Conservation (phyloP, 2,113 vertebrate genomes). For the Menura novaehollandiae region DNA sequence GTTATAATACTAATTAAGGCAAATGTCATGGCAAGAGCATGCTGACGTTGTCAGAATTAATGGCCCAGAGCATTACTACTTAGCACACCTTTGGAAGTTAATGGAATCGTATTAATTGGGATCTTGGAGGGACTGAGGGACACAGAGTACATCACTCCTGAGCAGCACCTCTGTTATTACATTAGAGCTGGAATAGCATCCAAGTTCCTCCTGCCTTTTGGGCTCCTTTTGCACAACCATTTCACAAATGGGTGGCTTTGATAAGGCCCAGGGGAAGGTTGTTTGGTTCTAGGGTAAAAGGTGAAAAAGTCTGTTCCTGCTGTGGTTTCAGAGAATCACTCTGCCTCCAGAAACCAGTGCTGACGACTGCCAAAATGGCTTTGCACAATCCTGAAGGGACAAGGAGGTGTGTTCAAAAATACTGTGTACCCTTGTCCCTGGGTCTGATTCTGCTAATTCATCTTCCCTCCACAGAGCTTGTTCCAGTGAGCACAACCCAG, state of each 20-base stretch:
- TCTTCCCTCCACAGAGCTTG: background rate
- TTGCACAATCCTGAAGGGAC: background rate
- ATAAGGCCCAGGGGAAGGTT: background rate
- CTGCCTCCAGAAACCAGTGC: background rate
- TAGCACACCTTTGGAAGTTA: constrained; percentile 64
- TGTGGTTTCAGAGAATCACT: background rate
- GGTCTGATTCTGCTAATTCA: background rate
- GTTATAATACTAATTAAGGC: constrained; percentile 59
- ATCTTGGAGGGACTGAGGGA: constrained; percentile 48
- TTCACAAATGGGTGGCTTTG: constrained; percentile 35
- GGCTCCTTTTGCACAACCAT: background rate
- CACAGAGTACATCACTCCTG: constrained; percentile 28
- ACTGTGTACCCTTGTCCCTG: background rate
- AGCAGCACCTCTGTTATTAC: constrained; percentile 44
- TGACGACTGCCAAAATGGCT: background rate
- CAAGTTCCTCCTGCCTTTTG: constrained; percentile 27
- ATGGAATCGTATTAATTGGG: constrained; percentile 69
- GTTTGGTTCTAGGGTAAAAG: background rate
- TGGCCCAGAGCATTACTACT: constrained; percentile 64
- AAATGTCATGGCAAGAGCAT: constrained; percentile 66
- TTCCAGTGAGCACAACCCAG: background rate
- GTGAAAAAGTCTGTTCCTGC: background rate
- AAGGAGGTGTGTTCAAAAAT: background rate
- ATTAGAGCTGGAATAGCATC: constrained; percentile 28
- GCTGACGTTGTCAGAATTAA: constrained; percentile 67